Base-by-base conservation (phyloP, 2,888 invertebrate genomes). In the Endomychus coccineus region DNA sequence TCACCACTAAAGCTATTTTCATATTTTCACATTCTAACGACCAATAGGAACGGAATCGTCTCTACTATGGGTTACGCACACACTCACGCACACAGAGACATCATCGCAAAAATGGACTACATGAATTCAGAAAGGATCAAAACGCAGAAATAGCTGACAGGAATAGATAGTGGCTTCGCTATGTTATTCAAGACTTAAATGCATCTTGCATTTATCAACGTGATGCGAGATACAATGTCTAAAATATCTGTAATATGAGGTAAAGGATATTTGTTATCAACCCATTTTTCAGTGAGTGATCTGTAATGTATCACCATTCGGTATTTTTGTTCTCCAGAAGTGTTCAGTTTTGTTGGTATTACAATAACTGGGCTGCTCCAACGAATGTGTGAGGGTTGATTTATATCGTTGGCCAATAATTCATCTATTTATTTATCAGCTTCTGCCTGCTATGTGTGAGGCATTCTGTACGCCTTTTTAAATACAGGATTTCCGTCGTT, bases 251-350 rank as follows among this genome's bases (percentile, higher is more conserved):
- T 17, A 5, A 30, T 30, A 10, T 30, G 16, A n/a, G 30, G 17
- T 14, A 30, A 12, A 3, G 17, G 30, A 30, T 30, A 30, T 30
- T 19, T 30, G 11, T 30, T 12, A 10, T 30, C 30, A 10, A 30
- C 17, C 7, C 16, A 16, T 2, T 17, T 9, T 17, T 30, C 30
- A 19, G 16, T 30, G 4, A 19, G 11, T 19, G 16, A 13, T 10
- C 30, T 12, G 5, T 30, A 30, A 30, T 30, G 16, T n/a, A 30
- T 30, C 13, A 30, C 17, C 4, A 28, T 13, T 19, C 21, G 21
- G n/a, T 19, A 19, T 19, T 19, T 19, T 19, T 19, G 21, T 7
- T 7, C 21, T 7, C 21, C 21, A 19, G 21, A 19, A 19, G 21
- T n/a, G n/a, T 19, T n/a, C n/a, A 19, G 21, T 19, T 19, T 19